Evolutionary conservation across 37 sponge, comb jelly and placozoan genomes (phyloP), one percentile per base, ranked within the genome.

Genomic region (Agelas oroides): DNA sequence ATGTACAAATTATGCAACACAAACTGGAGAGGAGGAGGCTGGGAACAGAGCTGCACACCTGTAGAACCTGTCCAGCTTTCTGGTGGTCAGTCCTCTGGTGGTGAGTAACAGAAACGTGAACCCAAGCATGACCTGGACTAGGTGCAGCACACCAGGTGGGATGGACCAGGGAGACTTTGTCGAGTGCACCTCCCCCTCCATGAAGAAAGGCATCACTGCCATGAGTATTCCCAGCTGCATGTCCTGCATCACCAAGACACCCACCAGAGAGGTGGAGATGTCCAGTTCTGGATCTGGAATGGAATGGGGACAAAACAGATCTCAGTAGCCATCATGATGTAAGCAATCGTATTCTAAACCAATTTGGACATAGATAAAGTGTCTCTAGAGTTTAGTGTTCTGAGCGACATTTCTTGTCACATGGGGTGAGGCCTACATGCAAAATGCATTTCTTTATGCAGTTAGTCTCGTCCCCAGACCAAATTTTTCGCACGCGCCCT

Each of bases 211-310:
- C 35, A 94, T 66, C 28, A 93, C 70, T 12, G 92, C 94, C 73
- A 96, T 66, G 13, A 96, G 86, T 0, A 62, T 77, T 16, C 89
- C 94, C 18, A 94, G 79, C 80, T 92, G 90, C 18, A 94, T 66
- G 67, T 97, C 97, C 82, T 97, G 97, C 72, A 94, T 73, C 68
- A 97, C 94, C 12, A 97, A 75, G 23, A 97, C 59, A 1, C 97
- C 97, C 20, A 63, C 61, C 34, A 96, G 83, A 28, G 81, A 40
- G 25, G 53, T 56, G 20, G 77, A 53, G 2, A 84, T 19, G 64
- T 82, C 88, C 8, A 77, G 33, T 20, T 89, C 84, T 2, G 62
- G 57, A 24, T 63, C 81, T 81, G 55, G 54, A 46, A 69, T 14
- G 11, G n/a, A 35, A 61, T 27, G 21, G 33, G 25, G 15, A n/a